Conservation (phyloP, 2,797 vertebrate genomes). For the Cryptoblepharus egeriae region DNA sequence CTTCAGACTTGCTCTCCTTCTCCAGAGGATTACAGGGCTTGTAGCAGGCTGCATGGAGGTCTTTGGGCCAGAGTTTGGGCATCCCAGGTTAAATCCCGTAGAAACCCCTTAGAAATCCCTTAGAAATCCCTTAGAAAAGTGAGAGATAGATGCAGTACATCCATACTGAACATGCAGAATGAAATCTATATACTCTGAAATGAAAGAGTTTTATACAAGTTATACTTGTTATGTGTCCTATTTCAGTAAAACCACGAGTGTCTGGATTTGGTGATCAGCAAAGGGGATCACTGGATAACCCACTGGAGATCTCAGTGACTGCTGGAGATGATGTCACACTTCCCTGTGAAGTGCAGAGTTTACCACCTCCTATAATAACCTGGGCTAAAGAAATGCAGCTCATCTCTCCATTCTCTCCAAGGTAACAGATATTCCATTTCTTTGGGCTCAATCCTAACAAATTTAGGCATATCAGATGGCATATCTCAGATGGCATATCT, state of each 20-base stretch:
- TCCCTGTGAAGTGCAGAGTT: conserved; percentile 91
- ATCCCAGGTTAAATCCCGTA: no score
- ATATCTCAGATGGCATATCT: no score
- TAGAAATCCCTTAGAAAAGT: not conserved
- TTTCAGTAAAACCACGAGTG: conserved; percentile 89
- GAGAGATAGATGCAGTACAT: not conserved
- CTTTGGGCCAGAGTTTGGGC: no score
- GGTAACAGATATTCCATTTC: conserved; percentile 76
- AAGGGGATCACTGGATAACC: conserved; percentile 67
- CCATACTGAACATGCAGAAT: no score
- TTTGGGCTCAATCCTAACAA: no score
- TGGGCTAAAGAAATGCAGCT: conserved; percentile 94
- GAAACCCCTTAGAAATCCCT: no score
- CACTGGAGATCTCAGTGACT: conserved; percentile 81
- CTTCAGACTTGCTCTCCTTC: no score
- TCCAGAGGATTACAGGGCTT: no score
- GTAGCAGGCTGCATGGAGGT: no score
- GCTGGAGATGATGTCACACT: conserved; percentile 87
- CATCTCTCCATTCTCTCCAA: conserved; percentile 93
- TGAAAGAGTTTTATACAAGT: not conserved
- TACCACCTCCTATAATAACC: conserved; percentile 90
- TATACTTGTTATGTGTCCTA: not conserved
- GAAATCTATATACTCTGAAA: not conserved
- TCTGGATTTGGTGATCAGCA: conserved; percentile 67
- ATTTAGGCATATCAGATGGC: no score